Evolutionary conservation across 2,888 invertebrate genomes (phyloP).

Genomic region (Cataglyphis livida): DNA sequence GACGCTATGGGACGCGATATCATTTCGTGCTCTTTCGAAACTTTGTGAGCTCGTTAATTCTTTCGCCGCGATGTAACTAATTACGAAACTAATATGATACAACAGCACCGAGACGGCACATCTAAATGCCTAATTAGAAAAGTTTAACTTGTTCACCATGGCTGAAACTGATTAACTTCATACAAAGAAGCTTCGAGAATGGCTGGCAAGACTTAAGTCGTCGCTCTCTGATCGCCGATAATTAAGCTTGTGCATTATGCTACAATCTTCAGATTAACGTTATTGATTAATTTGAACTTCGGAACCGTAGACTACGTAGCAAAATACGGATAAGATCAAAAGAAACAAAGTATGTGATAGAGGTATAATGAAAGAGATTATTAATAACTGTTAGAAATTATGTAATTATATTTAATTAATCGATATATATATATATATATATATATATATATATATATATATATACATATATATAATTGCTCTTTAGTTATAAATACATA

Average conservation of each 20-base stretch:
- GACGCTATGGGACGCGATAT: slow-evolving; percentile 21
- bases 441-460: no score
- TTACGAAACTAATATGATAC: slow-evolving; percentile 47
- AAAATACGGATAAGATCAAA: background rate
- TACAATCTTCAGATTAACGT: slow-evolving; percentile 1
- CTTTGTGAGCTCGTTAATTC: slow-evolving; percentile 40
- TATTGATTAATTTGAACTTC: slow-evolving; percentile 34
- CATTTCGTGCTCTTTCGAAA: slow-evolving; percentile 41
- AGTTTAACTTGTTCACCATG: slow-evolving; percentile 41
- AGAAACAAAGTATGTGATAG: background rate
- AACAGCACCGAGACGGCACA: background rate
- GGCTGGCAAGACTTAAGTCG: slow-evolving; percentile 12
- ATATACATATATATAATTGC: background rate
- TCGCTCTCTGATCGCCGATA: slow-evolving; percentile 33
- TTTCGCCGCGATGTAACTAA: slow-evolving; percentile 42
- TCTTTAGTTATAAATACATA: background rate
- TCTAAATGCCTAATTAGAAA: slow-evolving; percentile 52
- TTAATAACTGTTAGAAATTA: background rate
- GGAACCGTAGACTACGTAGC: background rate
- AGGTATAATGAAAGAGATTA: background rate
- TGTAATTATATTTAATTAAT: background rate
- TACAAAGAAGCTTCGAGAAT: slow-evolving; percentile 29
- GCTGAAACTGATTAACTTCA: slow-evolving; percentile 30
- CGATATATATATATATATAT: no score
- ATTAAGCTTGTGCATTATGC: slow-evolving; percentile 25